Percentiles rank a stretch among this genome's conserved stretches.
phyloP scores from a whole-genome alignment of 2,113 vertebrate species.

The Bubo bubo region DNA sequence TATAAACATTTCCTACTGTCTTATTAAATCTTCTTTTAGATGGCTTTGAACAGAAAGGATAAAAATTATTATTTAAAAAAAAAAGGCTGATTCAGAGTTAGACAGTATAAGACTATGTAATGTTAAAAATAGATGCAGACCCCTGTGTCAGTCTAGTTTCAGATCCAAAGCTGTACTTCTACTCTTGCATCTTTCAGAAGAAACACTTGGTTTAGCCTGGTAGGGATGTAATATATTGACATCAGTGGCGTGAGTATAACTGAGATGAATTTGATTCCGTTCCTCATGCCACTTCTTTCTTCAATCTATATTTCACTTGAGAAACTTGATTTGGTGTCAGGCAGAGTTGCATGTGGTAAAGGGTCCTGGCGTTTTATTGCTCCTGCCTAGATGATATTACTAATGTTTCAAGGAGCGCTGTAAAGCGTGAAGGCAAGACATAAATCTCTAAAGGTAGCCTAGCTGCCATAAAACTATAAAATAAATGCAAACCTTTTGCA shows the following conservation, averaged over 20 bases:
- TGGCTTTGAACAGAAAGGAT: neutral
- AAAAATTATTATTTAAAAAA: neutral
- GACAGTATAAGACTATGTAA: neutral
- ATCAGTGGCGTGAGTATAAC: neutral
- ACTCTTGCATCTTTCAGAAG: neutral
- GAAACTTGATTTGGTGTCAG: conserved; percentile 58
- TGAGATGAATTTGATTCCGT: conserved; percentile 38
- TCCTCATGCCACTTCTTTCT: neutral
- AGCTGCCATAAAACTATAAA: conserved; percentile 8
- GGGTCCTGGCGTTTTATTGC: conserved; percentile 31
- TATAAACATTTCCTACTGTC: neutral
- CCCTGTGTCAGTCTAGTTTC: neutral
- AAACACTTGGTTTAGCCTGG: neutral
- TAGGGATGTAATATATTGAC: conserved; percentile 35
- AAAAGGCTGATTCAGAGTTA: neutral
- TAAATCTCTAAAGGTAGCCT: conserved; percentile 38
- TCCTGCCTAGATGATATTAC: conserved; percentile 50
- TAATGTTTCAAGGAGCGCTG: conserved; percentile 48
- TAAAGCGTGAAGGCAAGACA: conserved; percentile 49
- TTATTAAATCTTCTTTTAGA: neutral
- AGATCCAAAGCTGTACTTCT: neutral
- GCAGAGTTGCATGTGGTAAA: conserved; percentile 12
- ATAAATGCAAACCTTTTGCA: neutral
- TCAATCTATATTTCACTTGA: conserved; percentile 42
- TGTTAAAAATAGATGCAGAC: neutral